Conservation (phyloP, 1,140 invertebrate genomes). For the Coenobita brevimanus region DNA sequence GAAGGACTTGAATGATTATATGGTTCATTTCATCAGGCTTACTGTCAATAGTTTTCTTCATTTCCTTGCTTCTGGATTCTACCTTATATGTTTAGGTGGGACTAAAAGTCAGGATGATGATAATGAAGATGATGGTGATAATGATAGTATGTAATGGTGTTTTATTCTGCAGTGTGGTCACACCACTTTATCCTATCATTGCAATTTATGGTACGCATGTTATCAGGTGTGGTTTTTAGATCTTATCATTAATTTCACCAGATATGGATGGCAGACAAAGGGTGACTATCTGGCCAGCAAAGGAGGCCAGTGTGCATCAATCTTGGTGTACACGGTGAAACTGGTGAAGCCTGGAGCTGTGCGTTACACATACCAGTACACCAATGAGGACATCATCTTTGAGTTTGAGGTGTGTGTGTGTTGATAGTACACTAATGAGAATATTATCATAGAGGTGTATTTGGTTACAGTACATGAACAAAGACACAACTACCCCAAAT, state of each 20-base stretch:
- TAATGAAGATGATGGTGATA: not conserved
- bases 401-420: slow-evolving; percentile 75
- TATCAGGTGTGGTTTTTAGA: too few species aligned
- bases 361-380: slow-evolving; percentile 76
- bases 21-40: not conserved
- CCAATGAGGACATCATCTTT: slow-evolving; percentile 76
- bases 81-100: too few species aligned
- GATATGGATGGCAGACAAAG: slow-evolving; percentile 74
- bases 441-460: too few species aligned
- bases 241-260: slow-evolving; percentile 68
- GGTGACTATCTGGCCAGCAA: slow-evolving; percentile 74
- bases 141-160: not conserved
- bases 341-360: slow-evolving; percentile 76
- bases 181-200: too few species aligned
- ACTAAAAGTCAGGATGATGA: too few species aligned
- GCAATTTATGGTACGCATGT: too few species aligned
- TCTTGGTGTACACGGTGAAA: slow-evolving; percentile 76
- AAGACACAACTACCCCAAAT: too few species aligned
- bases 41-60: not conserved
- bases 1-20: too few species aligned
- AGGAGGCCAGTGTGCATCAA: slow-evolving; percentile 75
- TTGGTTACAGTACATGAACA: too few species aligned
- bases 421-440: too few species aligned
- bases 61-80: too few species aligned
- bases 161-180: too few species aligned